phyloP scores from a whole-genome alignment of 1,140 invertebrate species.

The Myzus persicae region DNA sequence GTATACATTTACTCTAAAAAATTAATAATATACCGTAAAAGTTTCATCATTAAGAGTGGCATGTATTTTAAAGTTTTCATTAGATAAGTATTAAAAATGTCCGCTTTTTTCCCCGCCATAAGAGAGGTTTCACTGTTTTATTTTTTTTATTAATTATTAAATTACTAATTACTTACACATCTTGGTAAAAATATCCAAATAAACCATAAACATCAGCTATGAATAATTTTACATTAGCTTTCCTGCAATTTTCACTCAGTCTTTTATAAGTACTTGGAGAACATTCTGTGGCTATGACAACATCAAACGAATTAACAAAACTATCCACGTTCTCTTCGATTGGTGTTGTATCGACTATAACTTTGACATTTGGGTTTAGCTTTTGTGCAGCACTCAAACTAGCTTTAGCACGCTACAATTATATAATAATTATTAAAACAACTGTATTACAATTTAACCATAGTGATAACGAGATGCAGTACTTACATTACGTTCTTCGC shows the following conservation, averaged over 20 bases:
- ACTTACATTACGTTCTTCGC: constrained; percentile 75
- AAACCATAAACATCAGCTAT: constrained; percentile 92
- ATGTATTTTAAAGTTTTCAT: no score
- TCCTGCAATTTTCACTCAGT: constrained; percentile 82
- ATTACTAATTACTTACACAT: constrained; percentile 88
- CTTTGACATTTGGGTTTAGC: constrained; percentile 92
- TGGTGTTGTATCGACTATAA: constrained; percentile 76
- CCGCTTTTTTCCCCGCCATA: no score
- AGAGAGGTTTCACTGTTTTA: no score
- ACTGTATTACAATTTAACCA: neutral
- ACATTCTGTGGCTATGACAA: constrained; percentile 83
- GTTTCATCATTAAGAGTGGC: no score
- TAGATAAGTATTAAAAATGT: no score
- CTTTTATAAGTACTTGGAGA: constrained; percentile 74
- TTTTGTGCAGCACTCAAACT: constrained; percentile 79
- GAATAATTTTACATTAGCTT: constrained; percentile 84
- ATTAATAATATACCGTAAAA: no score
- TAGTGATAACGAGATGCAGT: neutral
- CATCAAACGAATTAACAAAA: constrained; percentile 80
- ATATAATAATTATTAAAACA: neutral
- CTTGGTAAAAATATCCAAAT: constrained; percentile 90
- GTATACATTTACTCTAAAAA: no score
- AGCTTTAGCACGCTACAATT: constrained; percentile 80
- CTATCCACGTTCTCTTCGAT: constrained; percentile 68
- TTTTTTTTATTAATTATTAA: constrained; percentile 75